These are phyloP conservation scores for Cerastis leucographa DNA, from an alignment of 2,888 invertebrate species.

Conservation along the genomic window DNA sequence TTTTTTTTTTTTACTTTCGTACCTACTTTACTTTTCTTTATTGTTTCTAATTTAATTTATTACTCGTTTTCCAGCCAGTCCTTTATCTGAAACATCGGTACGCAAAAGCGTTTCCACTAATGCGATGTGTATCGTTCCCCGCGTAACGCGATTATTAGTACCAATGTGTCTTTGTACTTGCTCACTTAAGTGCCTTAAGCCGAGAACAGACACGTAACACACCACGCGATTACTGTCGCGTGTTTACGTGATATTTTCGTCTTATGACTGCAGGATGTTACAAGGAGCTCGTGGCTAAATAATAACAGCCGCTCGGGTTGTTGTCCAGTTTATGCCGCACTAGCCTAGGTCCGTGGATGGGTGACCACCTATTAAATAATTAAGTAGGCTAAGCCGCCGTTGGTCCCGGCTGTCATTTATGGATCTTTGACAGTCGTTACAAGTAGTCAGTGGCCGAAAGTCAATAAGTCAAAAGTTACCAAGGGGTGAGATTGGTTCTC, in stretches of 20 bases:
- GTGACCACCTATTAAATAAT: too few relatives aligned
- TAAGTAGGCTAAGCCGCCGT: too few relatives aligned
- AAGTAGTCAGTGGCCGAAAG: too few relatives aligned
- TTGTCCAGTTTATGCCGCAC: too few relatives aligned
- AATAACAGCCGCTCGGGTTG: too few relatives aligned
- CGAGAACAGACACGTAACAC: slow-evolving; percentile 30
- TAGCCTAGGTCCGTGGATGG: too few relatives aligned
- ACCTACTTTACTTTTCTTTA: slow-evolving; percentile 1
- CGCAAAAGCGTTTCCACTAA: slow-evolving; percentile 26
- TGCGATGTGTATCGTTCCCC: slow-evolving; percentile 35
- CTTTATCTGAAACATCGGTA: slow-evolving; percentile 16
- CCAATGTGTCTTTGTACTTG: slow-evolving; percentile 33
- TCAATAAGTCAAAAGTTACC: too few relatives aligned
- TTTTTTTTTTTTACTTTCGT: background rate
- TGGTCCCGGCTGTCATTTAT: too few relatives aligned
- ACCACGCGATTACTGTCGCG: slow-evolving; percentile 20
- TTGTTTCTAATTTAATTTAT: slow-evolving; percentile 35
- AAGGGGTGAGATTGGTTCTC: too few relatives aligned
- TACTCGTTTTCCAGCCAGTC: slow-evolving; percentile 16
- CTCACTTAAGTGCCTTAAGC: slow-evolving; percentile 27
- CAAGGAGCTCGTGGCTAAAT: slow-evolving; percentile 5
- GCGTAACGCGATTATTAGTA: slow-evolving; percentile 34
- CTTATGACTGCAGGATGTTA: slow-evolving; percentile 1
- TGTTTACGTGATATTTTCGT: slow-evolving; percentile 16
- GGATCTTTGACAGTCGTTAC: too few relatives aligned